Base-by-base conservation (phyloP, 2,888 invertebrate genomes). In the Himalopsyche japonica region DNA sequence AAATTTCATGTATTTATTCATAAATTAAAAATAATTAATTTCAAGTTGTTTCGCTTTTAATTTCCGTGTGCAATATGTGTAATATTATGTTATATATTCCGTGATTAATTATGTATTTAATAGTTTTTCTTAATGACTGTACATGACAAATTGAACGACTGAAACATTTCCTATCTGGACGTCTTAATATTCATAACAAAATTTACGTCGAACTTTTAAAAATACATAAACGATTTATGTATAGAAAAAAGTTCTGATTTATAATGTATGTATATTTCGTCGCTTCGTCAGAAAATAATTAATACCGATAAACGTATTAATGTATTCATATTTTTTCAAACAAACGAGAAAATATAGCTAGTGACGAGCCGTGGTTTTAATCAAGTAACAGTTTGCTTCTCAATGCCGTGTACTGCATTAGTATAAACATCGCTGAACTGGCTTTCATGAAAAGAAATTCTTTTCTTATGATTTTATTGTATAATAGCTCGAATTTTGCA, bases 341-440 rank as follows among this genome's bases (percentile, higher is more conserved):
- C 30, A 70, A 70, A 30, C 70, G 12, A 70, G 30, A 70, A 70
- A 27, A 27, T 15, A 10, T 1, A 30, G 24, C 24, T 3, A 24
- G 70, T 70, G 30, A 70, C 70, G 70, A 12, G 70, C 1, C 30
- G n/a, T 81, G 81, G 81, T 81, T 64, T 81, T 43, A n/a, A 34
- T 81, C 81, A 81, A 20, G 81, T 81, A 34, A 64, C 81, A 81
- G 81, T 64, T 81, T 43, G 34, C 34, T 70, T 32, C 4, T 64
- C 15, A 20, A 24, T 12, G 1, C 7, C 10, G 8, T 70, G 1
- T 24, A 70, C 70, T 8, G 12, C 27, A 70, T 70, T 27, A 70
- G 27, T 3, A 24, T 12, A 70, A 30, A 12, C 30, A 70, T 15
- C 70, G 5, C 6, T 27, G 70, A 27, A 70, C 27, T 70, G 30